Percentiles rank a stretch among this genome's conserved stretches.
Conservation (phyloP, 2,888 invertebrate genomes). For the Dysmachus trigonus region DNA sequence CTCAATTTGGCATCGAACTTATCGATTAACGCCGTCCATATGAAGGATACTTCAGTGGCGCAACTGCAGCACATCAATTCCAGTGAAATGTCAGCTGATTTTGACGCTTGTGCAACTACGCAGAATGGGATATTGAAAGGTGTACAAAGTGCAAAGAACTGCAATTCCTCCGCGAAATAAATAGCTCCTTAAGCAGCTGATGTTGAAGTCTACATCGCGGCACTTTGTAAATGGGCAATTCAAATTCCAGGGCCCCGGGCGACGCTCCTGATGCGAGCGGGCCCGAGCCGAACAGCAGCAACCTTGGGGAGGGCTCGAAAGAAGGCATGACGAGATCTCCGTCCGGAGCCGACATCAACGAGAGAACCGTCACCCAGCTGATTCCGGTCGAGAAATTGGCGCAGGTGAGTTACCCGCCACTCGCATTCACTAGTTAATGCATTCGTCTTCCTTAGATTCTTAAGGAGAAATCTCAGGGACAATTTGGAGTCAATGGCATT, state of each 20-base stretch:
- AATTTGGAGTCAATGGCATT: slow-evolving; percentile 77
- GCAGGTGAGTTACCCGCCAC: slow-evolving; percentile 67
- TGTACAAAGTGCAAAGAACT: slow-evolving; percentile 23
- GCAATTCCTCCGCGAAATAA: not conserved
- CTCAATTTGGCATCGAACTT: not conserved
- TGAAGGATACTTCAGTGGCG: not conserved
- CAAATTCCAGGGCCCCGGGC: not conserved
- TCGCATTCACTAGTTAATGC: not conserved
- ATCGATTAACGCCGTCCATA: not conserved
- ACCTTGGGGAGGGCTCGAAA: not conserved
- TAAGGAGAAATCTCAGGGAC: slow-evolving; percentile 73
- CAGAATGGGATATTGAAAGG: not conserved
- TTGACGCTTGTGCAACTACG: slow-evolving; percentile 26
- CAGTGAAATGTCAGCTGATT: slow-evolving; percentile 18
- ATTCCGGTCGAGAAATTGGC: slow-evolving; percentile 79
- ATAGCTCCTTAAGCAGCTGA: not conserved
- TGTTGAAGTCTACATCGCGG: not conserved
- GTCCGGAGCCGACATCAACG: slow-evolving; percentile 74
- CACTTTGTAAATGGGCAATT: slow-evolving; percentile 6
- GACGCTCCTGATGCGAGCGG: not conserved
- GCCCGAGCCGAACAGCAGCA: not conserved
- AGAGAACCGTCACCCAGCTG: slow-evolving; percentile 71
- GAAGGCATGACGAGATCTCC: slow-evolving; percentile 70
- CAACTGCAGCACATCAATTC: not conserved
- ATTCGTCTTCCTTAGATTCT: slow-evolving; percentile 69